Percentiles rank a stretch among this genome's conserved stretches.
phyloP scores from a whole-genome alignment of 2,113 vertebrate species.

The Chunga burmeisteri region DNA sequence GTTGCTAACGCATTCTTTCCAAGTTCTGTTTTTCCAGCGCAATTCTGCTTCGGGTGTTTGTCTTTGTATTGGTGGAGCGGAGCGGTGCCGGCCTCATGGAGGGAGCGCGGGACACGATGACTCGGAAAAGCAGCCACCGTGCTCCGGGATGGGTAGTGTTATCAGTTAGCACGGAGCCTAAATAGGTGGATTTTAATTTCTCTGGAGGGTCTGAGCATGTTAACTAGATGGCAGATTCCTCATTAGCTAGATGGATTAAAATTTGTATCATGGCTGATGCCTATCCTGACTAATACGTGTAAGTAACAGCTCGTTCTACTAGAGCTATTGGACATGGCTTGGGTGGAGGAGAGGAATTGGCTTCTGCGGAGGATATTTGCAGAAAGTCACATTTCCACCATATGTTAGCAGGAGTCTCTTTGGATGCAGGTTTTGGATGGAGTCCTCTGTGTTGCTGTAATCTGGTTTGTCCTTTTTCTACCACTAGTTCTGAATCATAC shows the following conservation, averaged over 20 bases:
- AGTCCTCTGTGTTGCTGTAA: conserved; percentile 66
- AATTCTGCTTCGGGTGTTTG: conserved; percentile 26
- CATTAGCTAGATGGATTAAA: conserved; percentile 72
- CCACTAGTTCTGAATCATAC: conserved; percentile 64
- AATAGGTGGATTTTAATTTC: conserved; percentile 67
- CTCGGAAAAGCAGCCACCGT: background rate
- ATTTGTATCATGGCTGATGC: conserved; percentile 66
- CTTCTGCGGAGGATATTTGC: conserved; percentile 69
- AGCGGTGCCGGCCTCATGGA: background rate
- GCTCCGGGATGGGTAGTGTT: background rate
- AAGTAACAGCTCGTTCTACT: conserved; percentile 63
- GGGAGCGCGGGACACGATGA: background rate
- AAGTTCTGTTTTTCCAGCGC: conserved; percentile 30
- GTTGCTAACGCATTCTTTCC: conserved; percentile 45
- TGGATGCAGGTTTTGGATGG: conserved; percentile 71
- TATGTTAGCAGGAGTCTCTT: conserved; percentile 73
- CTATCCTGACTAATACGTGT: conserved; percentile 64
- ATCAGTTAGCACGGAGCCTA: background rate
- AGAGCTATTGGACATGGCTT: conserved; percentile 61
- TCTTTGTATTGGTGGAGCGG: background rate
- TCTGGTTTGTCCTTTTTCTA: conserved; percentile 66
- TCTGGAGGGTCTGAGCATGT: conserved; percentile 18
- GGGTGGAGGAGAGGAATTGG: conserved; percentile 72
- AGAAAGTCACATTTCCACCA: conserved; percentile 74
- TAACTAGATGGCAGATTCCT: conserved; percentile 60